Percentiles rank a stretch among this genome's conserved stretches.
phyloP scores from a whole-genome alignment of 2,113 vertebrate genomes.

The Felis catus region DNA sequence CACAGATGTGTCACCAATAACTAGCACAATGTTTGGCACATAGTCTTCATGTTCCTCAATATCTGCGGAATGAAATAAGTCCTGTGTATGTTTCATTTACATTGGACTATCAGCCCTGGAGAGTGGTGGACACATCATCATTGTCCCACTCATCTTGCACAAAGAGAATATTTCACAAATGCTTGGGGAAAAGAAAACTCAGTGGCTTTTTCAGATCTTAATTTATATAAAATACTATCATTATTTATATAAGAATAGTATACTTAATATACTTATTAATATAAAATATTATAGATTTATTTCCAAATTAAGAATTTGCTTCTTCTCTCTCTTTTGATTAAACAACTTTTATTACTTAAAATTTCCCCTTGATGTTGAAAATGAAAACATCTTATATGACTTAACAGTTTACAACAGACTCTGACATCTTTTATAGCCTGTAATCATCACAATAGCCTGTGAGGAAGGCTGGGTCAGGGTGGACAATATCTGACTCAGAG shows the following conservation, averaged over 20 bases:
- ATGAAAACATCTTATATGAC: conserved; percentile 21
- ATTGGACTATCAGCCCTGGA: neutral
- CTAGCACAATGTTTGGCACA: neutral
- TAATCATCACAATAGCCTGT: neutral
- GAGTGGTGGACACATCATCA: neutral
- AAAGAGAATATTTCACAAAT: neutral
- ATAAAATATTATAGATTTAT: neutral
- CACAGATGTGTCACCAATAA: neutral
- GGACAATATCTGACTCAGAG: neutral
- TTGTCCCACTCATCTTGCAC: neutral
- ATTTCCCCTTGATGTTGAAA: conserved; percentile 35
- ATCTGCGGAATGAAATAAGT: neutral
- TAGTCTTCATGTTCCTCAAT: neutral
- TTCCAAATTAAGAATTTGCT: neutral
- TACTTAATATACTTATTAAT: neutral
- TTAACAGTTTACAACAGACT: neutral
- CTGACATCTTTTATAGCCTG: conserved; percentile 19
- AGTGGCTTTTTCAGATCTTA: neutral
- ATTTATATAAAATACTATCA: neutral
- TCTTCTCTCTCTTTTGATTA: neutral
- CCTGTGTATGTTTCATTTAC: neutral
- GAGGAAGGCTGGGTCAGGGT: neutral
- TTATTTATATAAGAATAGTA: neutral
- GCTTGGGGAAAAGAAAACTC: neutral
- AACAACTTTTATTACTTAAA: conserved; percentile 5